phyloP scores from a whole-genome alignment of 2,113 vertebrate species.

The Mobula birostris region DNA sequence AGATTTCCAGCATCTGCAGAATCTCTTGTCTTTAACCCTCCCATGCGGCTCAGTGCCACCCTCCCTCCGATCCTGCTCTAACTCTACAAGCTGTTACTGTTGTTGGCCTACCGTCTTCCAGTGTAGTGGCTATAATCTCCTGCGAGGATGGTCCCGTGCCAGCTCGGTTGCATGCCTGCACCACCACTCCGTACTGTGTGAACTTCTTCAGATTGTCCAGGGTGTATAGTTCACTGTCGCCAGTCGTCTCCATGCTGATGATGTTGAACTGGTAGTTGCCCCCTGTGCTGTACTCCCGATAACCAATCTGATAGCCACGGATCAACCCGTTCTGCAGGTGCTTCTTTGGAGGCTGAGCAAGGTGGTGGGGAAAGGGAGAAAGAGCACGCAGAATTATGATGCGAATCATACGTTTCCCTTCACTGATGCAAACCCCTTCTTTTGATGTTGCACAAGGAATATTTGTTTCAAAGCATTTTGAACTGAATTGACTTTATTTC shows the following conservation, averaged over 20 bases:
- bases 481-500: no score
- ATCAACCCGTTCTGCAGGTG: slow-evolving; percentile 94
- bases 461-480: not conserved
- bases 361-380: slow-evolving; percentile 30
- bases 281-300: slow-evolving; percentile 86
- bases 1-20: not conserved
- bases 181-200: slow-evolving; percentile 95
- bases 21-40: not conserved
- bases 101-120: slow-evolving; percentile 80
- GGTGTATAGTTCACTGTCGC: slow-evolving; percentile 81
- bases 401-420: not conserved
- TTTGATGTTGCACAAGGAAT: not conserved
- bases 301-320: slow-evolving; percentile 94
- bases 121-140: slow-evolving; percentile 90
- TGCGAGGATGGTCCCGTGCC: slow-evolving; percentile 94
- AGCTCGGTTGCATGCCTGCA: slow-evolving; percentile 92
- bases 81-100: not conserved
- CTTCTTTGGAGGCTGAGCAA: slow-evolving; percentile 76
- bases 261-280: slow-evolving; percentile 95
- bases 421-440: not conserved
- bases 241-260: slow-evolving; percentile 89
- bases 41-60: not conserved
- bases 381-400: not conserved
- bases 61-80: not conserved
- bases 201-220: slow-evolving; percentile 95